Evolutionary conservation across 1,140 invertebrate genomes (phyloP).

Genomic region (Onthophagus taurus): DNA sequence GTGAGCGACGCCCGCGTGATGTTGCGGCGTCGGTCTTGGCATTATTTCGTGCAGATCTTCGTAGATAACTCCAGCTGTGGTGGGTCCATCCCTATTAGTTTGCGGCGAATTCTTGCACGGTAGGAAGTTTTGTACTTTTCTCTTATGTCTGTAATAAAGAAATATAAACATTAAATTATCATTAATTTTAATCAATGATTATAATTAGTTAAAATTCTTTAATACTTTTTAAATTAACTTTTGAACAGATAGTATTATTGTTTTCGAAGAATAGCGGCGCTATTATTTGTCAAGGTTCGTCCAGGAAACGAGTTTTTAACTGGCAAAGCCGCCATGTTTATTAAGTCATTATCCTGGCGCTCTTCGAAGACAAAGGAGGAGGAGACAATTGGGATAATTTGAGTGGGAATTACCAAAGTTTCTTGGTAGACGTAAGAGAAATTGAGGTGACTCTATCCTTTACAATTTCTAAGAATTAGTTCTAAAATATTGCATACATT

Average conservation of each 20-base stretch:
- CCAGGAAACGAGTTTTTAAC: conserved; percentile 15
- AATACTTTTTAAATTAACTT: neutral
- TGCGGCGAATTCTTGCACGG: conserved; percentile 58
- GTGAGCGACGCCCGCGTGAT: conserved; percentile 38
- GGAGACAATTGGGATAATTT: too few relatives aligned
- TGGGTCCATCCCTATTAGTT: conserved; percentile 39
- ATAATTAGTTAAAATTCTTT: neutral
- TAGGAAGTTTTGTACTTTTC: conserved; percentile 60
- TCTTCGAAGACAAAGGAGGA: too few relatives aligned
- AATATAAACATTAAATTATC: conserved; percentile 3
- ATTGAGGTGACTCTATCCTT: too few relatives aligned
- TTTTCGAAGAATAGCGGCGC: neutral
- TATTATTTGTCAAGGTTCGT: neutral
- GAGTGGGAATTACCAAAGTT: too few relatives aligned
- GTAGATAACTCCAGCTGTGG: conserved; percentile 44
- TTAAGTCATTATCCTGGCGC: conserved; percentile 11
- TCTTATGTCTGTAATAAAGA: conserved; percentile 53
- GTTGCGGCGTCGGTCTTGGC: conserved; percentile 38
- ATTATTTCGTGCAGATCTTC: conserved; percentile 50
- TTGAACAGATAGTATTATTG: neutral
- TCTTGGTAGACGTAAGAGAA: too few relatives aligned
- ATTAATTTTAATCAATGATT: neutral
- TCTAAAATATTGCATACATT: too few relatives aligned
- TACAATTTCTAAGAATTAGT: too few relatives aligned
- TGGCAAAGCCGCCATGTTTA: conserved; percentile 13